phyloP scores from a whole-genome alignment of 2,888 invertebrate species.

The Leptopterna dolabrata region DNA sequence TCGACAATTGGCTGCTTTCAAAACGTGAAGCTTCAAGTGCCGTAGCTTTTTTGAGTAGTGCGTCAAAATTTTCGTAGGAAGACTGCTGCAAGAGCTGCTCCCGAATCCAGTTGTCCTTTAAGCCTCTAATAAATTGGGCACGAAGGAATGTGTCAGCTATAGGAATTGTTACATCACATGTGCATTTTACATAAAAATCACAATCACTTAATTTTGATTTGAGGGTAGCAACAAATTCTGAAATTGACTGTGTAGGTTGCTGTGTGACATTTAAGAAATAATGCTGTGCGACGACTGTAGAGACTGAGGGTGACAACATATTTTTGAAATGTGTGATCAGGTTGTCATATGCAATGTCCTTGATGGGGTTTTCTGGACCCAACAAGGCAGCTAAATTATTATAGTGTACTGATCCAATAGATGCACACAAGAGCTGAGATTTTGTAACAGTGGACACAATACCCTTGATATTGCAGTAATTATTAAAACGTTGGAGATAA shows the following conservation, averaged over 20 bases:
- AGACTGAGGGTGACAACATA: constrained; percentile 29
- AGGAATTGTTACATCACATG: neutral
- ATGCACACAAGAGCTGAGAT: constrained; percentile 6
- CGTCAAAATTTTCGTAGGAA: neutral
- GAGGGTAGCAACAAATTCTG: constrained; percentile 35
- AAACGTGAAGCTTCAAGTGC: constrained; percentile 31
- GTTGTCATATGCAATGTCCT: neutral
- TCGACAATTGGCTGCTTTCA: neutral
- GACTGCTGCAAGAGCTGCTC: constrained; percentile 18
- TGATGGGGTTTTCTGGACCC: constrained; percentile 29
- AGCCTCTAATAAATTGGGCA: constrained; percentile 32
- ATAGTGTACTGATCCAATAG: constrained; percentile 12
- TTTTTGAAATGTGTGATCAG: constrained; percentile 1
- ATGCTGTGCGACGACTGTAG: constrained; percentile 32
- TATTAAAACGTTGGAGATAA: neutral
- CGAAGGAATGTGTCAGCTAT: constrained; percentile 24
- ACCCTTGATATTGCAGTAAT: constrained; percentile 10
- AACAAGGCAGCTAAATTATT: constrained; percentile 19
- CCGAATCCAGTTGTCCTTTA: constrained; percentile 26
- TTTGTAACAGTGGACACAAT: neutral
- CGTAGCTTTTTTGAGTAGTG: neutral
- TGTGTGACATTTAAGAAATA: constrained; percentile 32
- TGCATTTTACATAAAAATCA: neutral
- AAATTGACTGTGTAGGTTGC: constrained; percentile 4
- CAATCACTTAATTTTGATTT: constrained; percentile 30